Base-by-base conservation (phyloP, 2,113 vertebrate species). In the Chaetura pelagica region DNA sequence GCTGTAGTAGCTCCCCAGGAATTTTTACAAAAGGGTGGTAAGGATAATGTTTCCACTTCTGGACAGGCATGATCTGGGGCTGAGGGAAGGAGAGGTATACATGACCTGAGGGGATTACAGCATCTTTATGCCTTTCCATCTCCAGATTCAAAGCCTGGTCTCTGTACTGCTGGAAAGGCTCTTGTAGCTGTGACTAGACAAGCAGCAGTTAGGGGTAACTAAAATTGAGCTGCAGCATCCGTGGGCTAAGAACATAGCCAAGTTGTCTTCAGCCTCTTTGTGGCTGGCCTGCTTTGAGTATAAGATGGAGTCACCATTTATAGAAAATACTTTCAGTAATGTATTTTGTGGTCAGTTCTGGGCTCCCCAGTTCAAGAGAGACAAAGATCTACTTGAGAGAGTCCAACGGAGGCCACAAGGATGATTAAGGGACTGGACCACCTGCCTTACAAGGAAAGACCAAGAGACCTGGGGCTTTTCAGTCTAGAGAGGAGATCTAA, bases 81-180 rank as follows among this genome's bases (percentile, higher is more conserved):
- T 26, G 44, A 75, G 35, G 19, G 34, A 9, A 52, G 52, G n/a
- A 88, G 35, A 61, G 24, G 34, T 49, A 12, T 17, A 15, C 32
- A 5, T 2, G 1, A 3, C 13, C 21, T 42, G 40, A n/a, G 9
- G 20, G 0, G 0, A 8, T 61, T 30, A 9, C n/a, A 72, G 40
- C 54, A 79, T 79, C 17, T 32, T 52, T 51, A 15, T 48, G 29
- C 46, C 38, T 82, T 82, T 68, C n/a, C 54, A 6, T 44, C 49
- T 78, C 52, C 27, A 64, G 52, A 87, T 63, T 76, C 74, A n/a
- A 75, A 52, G 32, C 40, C 61, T 72, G 19, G 7, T 58, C 51
- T 26, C 15, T 26, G 35, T n/a, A 16, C 30, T 4, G 2, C 62
- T 83, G 76, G 44, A 30, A 69, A 15, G 48, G 38, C 26, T 69